Percentiles rank a stretch among this genome's conserved stretches.
These are phyloP conservation scores for Paraplagusia blochii DNA, from an alignment of 2,113 vertebrate species.

Conservation along the genomic window DNA sequence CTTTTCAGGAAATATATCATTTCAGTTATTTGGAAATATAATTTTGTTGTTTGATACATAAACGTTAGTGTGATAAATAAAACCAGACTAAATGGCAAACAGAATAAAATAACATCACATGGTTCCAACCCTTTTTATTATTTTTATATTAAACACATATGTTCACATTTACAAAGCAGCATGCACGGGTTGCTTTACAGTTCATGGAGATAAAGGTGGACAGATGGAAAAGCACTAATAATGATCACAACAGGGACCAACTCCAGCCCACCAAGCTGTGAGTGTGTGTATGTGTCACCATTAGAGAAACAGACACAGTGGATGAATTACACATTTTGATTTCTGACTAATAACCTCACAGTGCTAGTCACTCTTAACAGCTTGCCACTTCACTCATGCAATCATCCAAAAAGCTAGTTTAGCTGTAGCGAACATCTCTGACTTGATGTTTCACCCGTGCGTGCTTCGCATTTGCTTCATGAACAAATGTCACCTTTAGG, in stretches of 20 bases:
- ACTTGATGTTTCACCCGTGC: conserved; percentile 28
- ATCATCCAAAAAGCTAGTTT: conserved; percentile 20
- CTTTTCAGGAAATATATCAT: too few species aligned
- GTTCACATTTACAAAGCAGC: not conserved
- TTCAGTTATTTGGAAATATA: too few species aligned
- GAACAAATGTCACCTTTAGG: conserved; percentile 30
- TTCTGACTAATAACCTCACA: conserved; percentile 39
- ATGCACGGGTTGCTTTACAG: conserved; percentile 10
- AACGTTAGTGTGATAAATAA: too few species aligned
- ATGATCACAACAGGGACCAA: conserved; percentile 51
- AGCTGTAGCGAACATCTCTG: conserved; percentile 25
- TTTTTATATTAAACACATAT: not conserved
- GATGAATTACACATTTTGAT: conserved; percentile 35
- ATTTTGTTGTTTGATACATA: too few species aligned
- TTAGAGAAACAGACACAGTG: conserved; percentile 25
- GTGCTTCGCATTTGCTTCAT: conserved; percentile 22
- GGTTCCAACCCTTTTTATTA: conserved; percentile 6
- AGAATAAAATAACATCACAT: not conserved
- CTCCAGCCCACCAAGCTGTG: conserved; percentile 38
- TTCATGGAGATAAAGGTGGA: conserved; percentile 8
- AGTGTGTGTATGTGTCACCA: conserved; percentile 18
- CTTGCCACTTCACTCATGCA: conserved; percentile 32
- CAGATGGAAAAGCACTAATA: conserved; percentile 54
- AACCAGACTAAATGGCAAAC: not conserved
- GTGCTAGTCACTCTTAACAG: conserved; percentile 32